Evolutionary conservation across 2,113 vertebrate genomes (phyloP).

Genomic region (Terrapene triunguis): DNA sequence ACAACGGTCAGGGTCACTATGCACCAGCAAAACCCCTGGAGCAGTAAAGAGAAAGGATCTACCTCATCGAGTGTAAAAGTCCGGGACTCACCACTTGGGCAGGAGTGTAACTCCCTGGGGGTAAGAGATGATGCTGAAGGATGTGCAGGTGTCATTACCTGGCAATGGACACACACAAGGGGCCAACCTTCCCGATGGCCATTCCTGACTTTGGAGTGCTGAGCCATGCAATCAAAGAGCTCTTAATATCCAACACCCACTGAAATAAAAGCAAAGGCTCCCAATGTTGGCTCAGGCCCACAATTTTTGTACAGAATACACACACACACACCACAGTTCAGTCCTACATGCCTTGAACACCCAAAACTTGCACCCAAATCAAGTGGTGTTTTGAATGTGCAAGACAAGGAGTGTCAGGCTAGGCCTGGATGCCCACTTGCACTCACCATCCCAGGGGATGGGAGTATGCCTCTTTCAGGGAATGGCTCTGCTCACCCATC

Average conservation of each 20-base stretch:
- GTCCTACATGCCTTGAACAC: not conserved
- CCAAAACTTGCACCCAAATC: not conserved
- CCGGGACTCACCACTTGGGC: no score
- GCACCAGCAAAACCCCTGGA: not conserved
- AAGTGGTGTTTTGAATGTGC: rapidly evolving
- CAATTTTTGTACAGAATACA: not conserved
- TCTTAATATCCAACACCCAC: not conserved
- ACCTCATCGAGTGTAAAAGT: no score
- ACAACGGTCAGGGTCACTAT: not conserved
- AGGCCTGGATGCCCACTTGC: not conserved
- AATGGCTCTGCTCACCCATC: not conserved
- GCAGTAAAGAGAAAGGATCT: not conserved
- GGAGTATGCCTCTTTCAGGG: not conserved
- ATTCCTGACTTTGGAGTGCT: not conserved
- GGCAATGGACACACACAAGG: rapidly evolving
- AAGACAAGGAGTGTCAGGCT: not conserved
- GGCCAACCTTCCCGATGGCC: not conserved
- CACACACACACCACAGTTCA: not conserved
- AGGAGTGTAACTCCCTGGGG: no score
- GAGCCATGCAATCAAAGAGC: not conserved
- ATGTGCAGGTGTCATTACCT: not conserved
- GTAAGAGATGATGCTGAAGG: not conserved
- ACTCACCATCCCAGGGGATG: not conserved
- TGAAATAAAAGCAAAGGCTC: not conserved
- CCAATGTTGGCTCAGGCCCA: rapidly evolving